Conservation (phyloP, 2,888 invertebrate genomes). For the Cantharis flavilabris region DNA sequence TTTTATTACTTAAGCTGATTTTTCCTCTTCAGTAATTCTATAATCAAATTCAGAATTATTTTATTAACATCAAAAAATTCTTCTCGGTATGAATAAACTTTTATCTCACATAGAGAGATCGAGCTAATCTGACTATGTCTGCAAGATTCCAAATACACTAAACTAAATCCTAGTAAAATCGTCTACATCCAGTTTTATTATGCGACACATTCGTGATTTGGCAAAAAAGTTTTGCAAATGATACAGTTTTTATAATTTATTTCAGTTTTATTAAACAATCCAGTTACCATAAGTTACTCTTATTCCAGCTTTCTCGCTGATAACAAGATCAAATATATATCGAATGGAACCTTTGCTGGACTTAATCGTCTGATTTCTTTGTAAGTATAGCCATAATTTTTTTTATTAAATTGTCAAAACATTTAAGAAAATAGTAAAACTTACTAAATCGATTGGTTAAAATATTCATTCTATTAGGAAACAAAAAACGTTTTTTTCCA, state of each 20-base stretch:
- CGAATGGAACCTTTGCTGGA: conserved; percentile 56
- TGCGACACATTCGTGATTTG: not conserved
- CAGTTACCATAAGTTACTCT: conserved; percentile 5
- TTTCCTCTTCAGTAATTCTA: not conserved
- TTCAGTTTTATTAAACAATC: not conserved
- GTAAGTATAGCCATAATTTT: conserved; percentile 48
- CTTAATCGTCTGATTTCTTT: conserved; percentile 54
- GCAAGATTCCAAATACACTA: not conserved
- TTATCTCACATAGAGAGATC: not conserved
- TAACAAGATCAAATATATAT: conserved; percentile 55
- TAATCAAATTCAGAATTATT: not conserved
- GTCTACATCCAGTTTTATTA: not conserved
- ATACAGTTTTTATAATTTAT: not conserved
- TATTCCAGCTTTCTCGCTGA: conserved; percentile 58
- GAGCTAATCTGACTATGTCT: not conserved
- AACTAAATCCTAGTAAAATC: not conserved
- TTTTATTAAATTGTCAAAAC: not conserved
- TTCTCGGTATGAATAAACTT: not conserved
- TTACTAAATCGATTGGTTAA: not conserved
- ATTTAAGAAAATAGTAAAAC: not conserved
- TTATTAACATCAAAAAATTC: not conserved
- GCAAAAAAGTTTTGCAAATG: not conserved
- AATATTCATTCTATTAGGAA: not conserved
- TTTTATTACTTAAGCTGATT: not conserved
- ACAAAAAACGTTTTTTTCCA: not conserved